Base-by-base conservation (phyloP, 1,140 invertebrate species). In the Bombus confusus region DNA sequence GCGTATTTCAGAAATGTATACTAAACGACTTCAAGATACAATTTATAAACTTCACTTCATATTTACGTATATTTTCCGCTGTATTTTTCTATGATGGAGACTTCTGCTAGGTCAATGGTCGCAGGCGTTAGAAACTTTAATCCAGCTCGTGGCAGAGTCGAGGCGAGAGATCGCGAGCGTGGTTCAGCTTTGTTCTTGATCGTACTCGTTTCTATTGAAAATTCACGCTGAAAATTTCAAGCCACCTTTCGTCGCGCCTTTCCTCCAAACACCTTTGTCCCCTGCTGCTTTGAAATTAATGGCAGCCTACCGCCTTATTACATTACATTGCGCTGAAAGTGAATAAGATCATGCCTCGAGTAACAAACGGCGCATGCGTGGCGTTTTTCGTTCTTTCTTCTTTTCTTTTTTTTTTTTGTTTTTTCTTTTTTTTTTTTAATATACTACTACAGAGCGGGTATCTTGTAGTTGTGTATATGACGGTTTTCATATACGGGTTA, bases 111-210 rank as follows among this genome's bases (percentile, higher is more conserved):
- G 47, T 52, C 47, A 52, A 52, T 22, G 22, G 47, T 52, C 18
- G 18, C 47, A 52, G 47, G 47, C 47, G 47, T 52, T 52, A 52
- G 47, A 52, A 52, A 52, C 47, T 22, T 52, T 22, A 52, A 52
- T 52, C 47, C 47, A 52, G 47, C 47, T 6, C 47, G 8, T 52
- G 18, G 47, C 18, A 52, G 18, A 52, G 47, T 52, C 6, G 6
- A 18, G 34, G 25, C 5, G 57, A 34, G 66, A 85, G 83, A 74
- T 82, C n/a, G 83, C 62, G 12, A 71, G 52, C 39, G 28, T 77
- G 66, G 43, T 85, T 68, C 62, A 43, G 66, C 83, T 89, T 88
- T 89, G 75, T 89, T 66, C 59, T 77, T 59, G 68, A 86, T 86
- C 78, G 78, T 78, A 69, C 74, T 52, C 13, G 64, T 31, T 28